phyloP scores from a whole-genome alignment of 2,113 vertebrate genomes.

The Noctilio leporinus region DNA sequence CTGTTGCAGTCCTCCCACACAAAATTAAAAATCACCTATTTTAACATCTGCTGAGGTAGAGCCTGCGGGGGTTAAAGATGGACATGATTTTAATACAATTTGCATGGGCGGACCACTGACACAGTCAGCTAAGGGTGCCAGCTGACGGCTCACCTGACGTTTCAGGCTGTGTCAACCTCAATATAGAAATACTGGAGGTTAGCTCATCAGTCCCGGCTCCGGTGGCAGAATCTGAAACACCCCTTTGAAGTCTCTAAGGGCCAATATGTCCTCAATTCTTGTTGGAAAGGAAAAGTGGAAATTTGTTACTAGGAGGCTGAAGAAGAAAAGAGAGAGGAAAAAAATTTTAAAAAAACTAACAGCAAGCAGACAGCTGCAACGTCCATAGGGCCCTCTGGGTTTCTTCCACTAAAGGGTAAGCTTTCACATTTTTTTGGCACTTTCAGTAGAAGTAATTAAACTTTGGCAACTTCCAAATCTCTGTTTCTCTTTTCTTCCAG shows the following conservation, averaged over 20 bases:
- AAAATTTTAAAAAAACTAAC: neutral
- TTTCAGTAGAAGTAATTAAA: constrained; percentile 53
- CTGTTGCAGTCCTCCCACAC: neutral
- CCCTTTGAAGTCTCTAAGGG: neutral
- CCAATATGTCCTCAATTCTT: constrained; percentile 31
- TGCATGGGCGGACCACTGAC: neutral
- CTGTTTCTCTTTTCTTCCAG: constrained; percentile 37
- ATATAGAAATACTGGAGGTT: neutral
- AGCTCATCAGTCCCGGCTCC: neutral
- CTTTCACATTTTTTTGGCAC: constrained; percentile 46
- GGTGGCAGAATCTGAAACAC: neutral
- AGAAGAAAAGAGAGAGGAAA: neutral
- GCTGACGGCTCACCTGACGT: neutral
- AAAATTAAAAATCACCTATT: neutral
- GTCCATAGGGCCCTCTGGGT: neutral
- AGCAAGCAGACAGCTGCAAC: constrained; percentile 5
- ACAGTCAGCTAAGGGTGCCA: neutral
- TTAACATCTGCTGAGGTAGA: neutral
- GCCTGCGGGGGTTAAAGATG: neutral
- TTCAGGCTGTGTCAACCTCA: neutral
- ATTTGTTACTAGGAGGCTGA: neutral
- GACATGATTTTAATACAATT: neutral
- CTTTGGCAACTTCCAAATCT: constrained; percentile 32
- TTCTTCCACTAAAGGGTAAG: constrained; percentile 43
- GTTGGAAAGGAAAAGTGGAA: constrained; percentile 46